These are phyloP conservation scores for Seriola aureovittata DNA, from an alignment of 2,113 vertebrate genomes.

Conservation along the genomic window DNA sequence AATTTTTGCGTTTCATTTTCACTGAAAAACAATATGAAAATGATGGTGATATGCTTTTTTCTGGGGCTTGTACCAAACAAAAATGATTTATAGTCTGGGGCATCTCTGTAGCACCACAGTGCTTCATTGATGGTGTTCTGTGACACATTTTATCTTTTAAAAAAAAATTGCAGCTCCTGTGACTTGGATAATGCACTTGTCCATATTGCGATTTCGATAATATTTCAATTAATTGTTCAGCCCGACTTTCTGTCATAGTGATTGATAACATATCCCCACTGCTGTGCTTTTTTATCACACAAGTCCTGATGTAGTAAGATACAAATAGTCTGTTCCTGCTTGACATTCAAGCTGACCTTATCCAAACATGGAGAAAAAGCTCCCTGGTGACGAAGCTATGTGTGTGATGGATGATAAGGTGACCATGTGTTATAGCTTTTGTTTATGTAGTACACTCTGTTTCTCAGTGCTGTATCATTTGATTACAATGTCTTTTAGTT, in stretches of 20 bases:
- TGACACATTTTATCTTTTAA: too few species aligned
- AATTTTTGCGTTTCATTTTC: too few species aligned
- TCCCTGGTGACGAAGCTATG: neutral
- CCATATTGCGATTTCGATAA: too few species aligned
- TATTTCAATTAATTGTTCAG: too few species aligned
- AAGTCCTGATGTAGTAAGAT: neutral
- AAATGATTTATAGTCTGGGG: too few species aligned
- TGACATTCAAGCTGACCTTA: conserved; percentile 19
- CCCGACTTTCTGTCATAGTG: neutral
- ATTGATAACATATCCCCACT: neutral
- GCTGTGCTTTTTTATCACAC: neutral
- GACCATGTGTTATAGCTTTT: conserved; percentile 28
- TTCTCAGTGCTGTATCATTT: conserved; percentile 20
- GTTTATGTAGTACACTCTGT: conserved; percentile 38
- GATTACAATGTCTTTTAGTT: conserved; percentile 4
- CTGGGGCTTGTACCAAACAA: too few species aligned
- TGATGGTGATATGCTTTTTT: too few species aligned
- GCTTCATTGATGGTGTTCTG: too few species aligned
- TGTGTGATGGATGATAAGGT: conserved; percentile 1
- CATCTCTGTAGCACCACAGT: too few species aligned
- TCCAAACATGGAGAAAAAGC: neutral
- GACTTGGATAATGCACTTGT: too few species aligned
- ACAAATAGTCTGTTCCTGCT: conserved; percentile 1
- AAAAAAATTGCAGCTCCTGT: too few species aligned
- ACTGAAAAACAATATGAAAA: too few species aligned